phyloP scores from a whole-genome alignment of 2,797 vertebrate genomes.

The Manis crassicaudata region DNA sequence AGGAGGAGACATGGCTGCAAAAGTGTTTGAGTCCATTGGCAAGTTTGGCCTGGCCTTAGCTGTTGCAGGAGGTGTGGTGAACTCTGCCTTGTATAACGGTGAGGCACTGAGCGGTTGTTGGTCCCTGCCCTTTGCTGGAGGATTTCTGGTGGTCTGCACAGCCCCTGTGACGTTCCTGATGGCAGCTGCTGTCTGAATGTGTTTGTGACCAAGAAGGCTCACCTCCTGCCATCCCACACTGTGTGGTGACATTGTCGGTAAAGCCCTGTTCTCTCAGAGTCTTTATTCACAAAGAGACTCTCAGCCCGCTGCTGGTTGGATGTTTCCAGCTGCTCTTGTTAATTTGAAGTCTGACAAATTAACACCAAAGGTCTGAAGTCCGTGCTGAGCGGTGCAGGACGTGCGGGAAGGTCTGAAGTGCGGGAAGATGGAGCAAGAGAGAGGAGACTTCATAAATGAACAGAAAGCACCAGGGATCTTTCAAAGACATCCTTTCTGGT shows the following conservation, averaged over 20 bases:
- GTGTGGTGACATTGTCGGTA: background rate
- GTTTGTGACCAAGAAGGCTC: background rate
- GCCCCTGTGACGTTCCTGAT: background rate
- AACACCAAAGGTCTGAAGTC: too few species aligned
- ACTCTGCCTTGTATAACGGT: constrained; percentile 98
- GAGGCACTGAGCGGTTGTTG: constrained; percentile 71
- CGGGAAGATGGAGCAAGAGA: background rate
- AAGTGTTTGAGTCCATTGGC: constrained; percentile 94
- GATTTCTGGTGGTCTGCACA: background rate
- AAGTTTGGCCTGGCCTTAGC: constrained; percentile 96
- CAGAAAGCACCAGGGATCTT: background rate
- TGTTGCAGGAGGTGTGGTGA: constrained; percentile 93
- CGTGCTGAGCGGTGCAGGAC: too few species aligned
- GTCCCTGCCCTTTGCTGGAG: background rate
- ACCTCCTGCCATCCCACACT: background rate
- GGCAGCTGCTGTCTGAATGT: background rate
- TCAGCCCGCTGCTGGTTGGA: background rate
- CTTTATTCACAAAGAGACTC: background rate
- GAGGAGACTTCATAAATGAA: background rate
- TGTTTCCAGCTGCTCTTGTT: background rate
- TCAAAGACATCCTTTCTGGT: background rate
- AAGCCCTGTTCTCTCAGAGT: background rate
- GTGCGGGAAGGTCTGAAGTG: too few species aligned
- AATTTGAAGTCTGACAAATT: background rate
- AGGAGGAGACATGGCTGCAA: constrained; percentile 87